A percentile compares a stretch with the other conserved stretches of the same genome.
These are phyloP conservation scores for Phasia obesa DNA, from an alignment of 2,888 invertebrate species.

Conservation along the genomic window DNA sequence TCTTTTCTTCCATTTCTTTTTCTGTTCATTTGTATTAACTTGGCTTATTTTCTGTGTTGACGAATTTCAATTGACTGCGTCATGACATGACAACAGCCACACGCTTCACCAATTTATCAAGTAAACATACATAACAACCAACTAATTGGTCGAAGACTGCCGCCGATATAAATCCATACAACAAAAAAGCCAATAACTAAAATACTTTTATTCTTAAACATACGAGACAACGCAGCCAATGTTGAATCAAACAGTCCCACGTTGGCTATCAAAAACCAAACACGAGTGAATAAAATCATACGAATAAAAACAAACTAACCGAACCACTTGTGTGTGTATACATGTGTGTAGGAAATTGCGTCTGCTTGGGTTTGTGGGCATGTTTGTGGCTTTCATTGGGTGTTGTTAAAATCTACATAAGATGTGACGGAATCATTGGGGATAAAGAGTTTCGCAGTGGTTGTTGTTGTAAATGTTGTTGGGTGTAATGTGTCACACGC, in stretches of 20 bases:
- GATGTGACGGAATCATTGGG: slow-evolving; percentile 55
- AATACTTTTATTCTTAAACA: slow-evolving; percentile 20
- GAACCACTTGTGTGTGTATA: slow-evolving; percentile 41
- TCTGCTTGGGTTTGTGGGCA: slow-evolving; percentile 4
- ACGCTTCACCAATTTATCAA: slow-evolving; percentile 69
- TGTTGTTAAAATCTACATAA: slow-evolving; percentile 47
- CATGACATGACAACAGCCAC: slow-evolving; percentile 69
- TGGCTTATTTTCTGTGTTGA: slow-evolving; percentile 42
- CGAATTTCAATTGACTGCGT: slow-evolving; percentile 65
- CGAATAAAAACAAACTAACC: slow-evolving; percentile 58
- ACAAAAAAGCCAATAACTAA: slow-evolving; percentile 11
- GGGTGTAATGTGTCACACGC: slow-evolving; percentile 68
- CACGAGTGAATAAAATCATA: slow-evolving; percentile 33
- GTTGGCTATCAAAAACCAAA: slow-evolving; percentile 1
- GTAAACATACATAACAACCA: slow-evolving; percentile 65
- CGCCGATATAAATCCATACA: slow-evolving; percentile 54
- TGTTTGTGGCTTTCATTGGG: slow-evolving; percentile 8
- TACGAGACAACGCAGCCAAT: slow-evolving; percentile 7
- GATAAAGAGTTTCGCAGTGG: slow-evolving; percentile 41
- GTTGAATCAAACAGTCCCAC: slow-evolving; percentile 28
- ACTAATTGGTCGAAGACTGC: slow-evolving; percentile 68
- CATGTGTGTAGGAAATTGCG: slow-evolving; percentile 7
- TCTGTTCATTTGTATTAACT: slow-evolving; percentile 20
- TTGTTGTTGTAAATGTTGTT: slow-evolving; percentile 32
- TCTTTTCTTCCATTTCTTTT: background rate